phyloP scores from a whole-genome alignment of 2,888 invertebrate species.

The Caenorhabditis imperialis region DNA sequence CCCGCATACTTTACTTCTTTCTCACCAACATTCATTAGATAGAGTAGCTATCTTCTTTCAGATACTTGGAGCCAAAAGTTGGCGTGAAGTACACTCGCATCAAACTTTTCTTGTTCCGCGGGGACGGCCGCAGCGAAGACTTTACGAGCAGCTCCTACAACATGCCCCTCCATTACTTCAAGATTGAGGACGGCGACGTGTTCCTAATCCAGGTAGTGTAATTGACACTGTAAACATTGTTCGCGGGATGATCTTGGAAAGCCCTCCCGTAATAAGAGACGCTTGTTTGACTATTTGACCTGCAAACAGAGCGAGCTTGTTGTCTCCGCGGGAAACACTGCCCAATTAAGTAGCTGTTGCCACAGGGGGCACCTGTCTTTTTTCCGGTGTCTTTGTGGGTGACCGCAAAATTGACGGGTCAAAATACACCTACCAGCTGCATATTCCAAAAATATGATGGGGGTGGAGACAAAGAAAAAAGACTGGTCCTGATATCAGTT shows the following conservation, averaged over 20 bases:
- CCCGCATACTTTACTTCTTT: conserved; percentile 10
- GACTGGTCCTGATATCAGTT: conserved; percentile 2
- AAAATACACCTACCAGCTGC: conserved; percentile 12
- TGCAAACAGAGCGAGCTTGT: conserved; percentile 29
- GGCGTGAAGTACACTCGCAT: conserved; percentile 62
- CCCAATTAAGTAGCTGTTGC: conserved; percentile 45
- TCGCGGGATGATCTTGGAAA: conserved; percentile 29
- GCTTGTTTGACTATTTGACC: conserved; percentile 43
- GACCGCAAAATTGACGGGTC: conserved; percentile 8
- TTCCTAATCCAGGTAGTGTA: conserved; percentile 68
- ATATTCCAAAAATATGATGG: no score
- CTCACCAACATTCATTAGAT: conserved; percentile 30
- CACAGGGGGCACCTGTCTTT: conserved; percentile 34
- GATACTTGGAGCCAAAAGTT: conserved; percentile 73
- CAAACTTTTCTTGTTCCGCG: conserved; percentile 59
- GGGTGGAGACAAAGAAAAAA: conserved; percentile 20
- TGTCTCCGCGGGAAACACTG: conserved; percentile 15
- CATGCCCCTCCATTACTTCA: conserved; percentile 71
- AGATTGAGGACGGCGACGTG: conserved; percentile 77
- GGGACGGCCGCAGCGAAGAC: conserved; percentile 63
- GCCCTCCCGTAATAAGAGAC: conserved; percentile 44
- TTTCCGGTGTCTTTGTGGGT: conserved; percentile 4
- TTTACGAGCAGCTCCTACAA: conserved; percentile 54
- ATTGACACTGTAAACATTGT: conserved; percentile 5
- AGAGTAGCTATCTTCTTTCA: conserved; percentile 51